These are phyloP conservation scores for Leptarthrus brevirostris DNA, from an alignment of 2,888 invertebrate species.

Conservation along the genomic window DNA sequence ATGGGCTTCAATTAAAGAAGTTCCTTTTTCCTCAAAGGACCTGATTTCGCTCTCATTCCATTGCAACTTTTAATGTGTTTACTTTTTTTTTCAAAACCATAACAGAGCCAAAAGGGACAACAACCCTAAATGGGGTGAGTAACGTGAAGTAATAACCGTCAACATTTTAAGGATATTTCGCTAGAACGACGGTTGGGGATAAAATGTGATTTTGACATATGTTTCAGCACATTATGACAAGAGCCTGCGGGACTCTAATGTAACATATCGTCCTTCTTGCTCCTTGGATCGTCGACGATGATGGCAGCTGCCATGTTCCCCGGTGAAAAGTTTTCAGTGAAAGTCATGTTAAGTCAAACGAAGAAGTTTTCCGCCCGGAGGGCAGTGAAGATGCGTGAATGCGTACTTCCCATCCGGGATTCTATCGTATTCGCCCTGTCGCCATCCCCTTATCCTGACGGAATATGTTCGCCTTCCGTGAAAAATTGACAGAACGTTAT, in stretches of 20 bases:
- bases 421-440: slow-evolving; percentile 30
- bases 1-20: slow-evolving; percentile 31
- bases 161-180: neutral
- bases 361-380: slow-evolving; percentile 39
- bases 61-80: slow-evolving; percentile 24
- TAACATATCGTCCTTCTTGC: slow-evolving; percentile 32
- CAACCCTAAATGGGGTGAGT: slow-evolving; percentile 25
- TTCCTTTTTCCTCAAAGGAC: neutral
- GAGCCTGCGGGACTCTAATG: neutral
- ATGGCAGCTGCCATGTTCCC: slow-evolving; percentile 7
- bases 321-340: slow-evolving; percentile 33
- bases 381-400: slow-evolving; percentile 45
- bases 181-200: neutral
- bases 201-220: slow-evolving; percentile 47
- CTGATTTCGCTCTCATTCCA: neutral
- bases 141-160: slow-evolving; percentile 29
- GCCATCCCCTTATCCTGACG: slow-evolving; percentile 8
- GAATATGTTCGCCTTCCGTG: slow-evolving; percentile 41
- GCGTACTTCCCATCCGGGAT: slow-evolving; percentile 47
- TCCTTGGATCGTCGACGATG: too few species aligned
- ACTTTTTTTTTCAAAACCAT: slow-evolving; percentile 1
- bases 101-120: slow-evolving; percentile 15
- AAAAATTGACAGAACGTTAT: slow-evolving; percentile 44
- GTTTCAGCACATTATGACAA: slow-evolving; percentile 32
- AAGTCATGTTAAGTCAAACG: slow-evolving; percentile 38